Evolutionary conservation across 1,140 invertebrate species (phyloP).

Genomic region (Nomia melanderi): DNA sequence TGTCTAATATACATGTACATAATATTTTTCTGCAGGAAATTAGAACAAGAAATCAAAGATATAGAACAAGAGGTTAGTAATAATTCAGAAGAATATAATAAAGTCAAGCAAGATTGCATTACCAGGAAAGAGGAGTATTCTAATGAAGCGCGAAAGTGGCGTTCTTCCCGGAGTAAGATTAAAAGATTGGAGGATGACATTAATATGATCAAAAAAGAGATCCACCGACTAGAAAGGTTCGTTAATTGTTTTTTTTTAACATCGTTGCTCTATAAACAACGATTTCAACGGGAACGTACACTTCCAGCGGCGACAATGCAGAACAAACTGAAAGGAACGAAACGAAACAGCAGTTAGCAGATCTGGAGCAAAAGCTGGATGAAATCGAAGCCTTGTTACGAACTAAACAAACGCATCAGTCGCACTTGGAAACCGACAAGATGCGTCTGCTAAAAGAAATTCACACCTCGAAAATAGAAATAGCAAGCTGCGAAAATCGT

Average conservation of each 20-base stretch:
- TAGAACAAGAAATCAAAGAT: constrained; percentile 56
- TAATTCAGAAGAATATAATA: constrained; percentile 46
- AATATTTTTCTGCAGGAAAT: constrained; percentile 51
- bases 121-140: constrained; percentile 50
- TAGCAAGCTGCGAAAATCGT: constrained; percentile 62
- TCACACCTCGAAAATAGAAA: constrained; percentile 66
- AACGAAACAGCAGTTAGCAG: constrained; percentile 55
- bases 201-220: constrained; percentile 60
- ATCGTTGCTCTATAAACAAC: not conserved
- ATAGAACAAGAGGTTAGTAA: constrained; percentile 59
- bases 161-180: constrained; percentile 39
- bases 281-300: constrained; percentile 4
- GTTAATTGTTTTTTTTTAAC: constrained; percentile 5
- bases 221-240: constrained; percentile 71
- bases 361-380: constrained; percentile 71
- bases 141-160: constrained; percentile 60
- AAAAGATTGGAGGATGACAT: constrained; percentile 70
- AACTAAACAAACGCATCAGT: constrained; percentile 78
- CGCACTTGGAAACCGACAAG: constrained; percentile 78
- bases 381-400: constrained; percentile 78
- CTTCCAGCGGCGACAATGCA: constrained; percentile 40
- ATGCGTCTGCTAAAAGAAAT: constrained; percentile 74
- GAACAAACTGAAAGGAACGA: constrained; percentile 57
- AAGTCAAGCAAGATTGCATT: constrained; percentile 51
- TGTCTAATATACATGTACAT: too few relatives aligned